Percentiles rank a stretch among this genome's conserved stretches.
These are phyloP conservation scores for Drosophila lini DNA, from an alignment of 1,140 invertebrate genomes.

Conservation along the genomic window DNA sequence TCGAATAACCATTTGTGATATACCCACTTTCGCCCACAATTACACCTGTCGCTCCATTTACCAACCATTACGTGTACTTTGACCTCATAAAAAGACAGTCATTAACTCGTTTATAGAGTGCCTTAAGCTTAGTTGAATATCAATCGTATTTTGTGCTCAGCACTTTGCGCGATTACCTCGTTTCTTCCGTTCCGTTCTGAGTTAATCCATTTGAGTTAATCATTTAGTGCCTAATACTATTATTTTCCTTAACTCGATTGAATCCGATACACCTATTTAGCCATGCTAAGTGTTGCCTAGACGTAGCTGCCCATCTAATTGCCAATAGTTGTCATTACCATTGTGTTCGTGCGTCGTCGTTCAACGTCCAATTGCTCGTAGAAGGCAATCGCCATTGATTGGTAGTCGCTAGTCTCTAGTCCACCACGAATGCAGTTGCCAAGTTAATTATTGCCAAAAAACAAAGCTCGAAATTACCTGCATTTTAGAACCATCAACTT, in stretches of 20 bases:
- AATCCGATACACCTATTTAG: conserved; percentile 22
- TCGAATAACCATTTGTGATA: not conserved
- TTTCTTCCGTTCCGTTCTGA: conserved; percentile 26
- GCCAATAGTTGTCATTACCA: conserved; percentile 32
- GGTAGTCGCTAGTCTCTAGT: conserved; percentile 30
- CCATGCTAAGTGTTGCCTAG: conserved; percentile 42
- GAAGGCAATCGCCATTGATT: conserved; percentile 28
- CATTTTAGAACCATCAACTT: conserved; percentile 49
- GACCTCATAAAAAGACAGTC: conserved; percentile 37
- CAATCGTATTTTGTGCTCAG: conserved; percentile 61
- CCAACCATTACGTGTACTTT: conserved; percentile 25
- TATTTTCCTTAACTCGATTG: conserved; percentile 21
- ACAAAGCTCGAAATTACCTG: conserved; percentile 31
- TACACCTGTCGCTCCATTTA: conserved; percentile 7
- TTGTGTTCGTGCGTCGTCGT: conserved; percentile 37
- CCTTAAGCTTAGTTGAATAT: conserved; percentile 48
- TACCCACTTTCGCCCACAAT: conserved; percentile 1
- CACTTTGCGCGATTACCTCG: conserved; percentile 53
- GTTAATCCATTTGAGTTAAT: conserved; percentile 36
- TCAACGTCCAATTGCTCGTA: conserved; percentile 34
- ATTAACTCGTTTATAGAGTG: conserved; percentile 37
- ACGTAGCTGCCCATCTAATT: conserved; percentile 37
- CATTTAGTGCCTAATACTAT: conserved; percentile 34
- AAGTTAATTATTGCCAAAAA: conserved; percentile 19
- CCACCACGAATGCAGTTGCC: conserved; percentile 34